phyloP scores from a whole-genome alignment of 2,113 vertebrate species.

The Equus quagga region DNA sequence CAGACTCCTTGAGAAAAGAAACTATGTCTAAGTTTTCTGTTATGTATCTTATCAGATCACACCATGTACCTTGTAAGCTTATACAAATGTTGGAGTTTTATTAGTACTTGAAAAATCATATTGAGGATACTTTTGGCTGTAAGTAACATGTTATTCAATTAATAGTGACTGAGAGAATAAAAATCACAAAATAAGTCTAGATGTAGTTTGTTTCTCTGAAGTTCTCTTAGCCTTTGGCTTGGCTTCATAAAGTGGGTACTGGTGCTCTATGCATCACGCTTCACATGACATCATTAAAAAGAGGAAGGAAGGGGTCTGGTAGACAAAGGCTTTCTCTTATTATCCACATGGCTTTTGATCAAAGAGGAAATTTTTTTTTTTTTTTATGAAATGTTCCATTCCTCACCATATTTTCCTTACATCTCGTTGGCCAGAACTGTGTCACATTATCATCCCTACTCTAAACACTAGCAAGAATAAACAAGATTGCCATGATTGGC shows the following conservation, averaged over 20 bases:
- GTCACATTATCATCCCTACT: background rate
- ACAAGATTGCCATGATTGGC: background rate
- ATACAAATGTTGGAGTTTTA: background rate
- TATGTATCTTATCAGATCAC: background rate
- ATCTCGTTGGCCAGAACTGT: background rate
- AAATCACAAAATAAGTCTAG: background rate
- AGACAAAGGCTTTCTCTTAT: background rate
- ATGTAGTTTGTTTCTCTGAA: background rate
- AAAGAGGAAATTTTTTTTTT: background rate
- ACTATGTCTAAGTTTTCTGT: background rate
- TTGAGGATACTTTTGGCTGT: background rate
- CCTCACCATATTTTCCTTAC: background rate
- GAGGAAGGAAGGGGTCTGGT: no score
- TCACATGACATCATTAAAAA: background rate
- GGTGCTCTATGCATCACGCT: background rate
- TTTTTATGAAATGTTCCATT: background rate
- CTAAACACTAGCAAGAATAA: background rate
- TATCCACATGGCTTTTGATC: background rate
- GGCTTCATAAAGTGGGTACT: background rate
- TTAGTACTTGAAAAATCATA: background rate
- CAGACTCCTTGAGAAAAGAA: background rate
- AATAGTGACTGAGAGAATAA: background rate
- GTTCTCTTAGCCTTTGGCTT: background rate
- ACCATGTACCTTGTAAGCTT: background rate
- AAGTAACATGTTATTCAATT: background rate